A percentile compares a stretch with the other conserved stretches of the same genome.
phyloP scores from a whole-genome alignment of 2,888 invertebrate genomes.

The Thymelicus lineola region DNA sequence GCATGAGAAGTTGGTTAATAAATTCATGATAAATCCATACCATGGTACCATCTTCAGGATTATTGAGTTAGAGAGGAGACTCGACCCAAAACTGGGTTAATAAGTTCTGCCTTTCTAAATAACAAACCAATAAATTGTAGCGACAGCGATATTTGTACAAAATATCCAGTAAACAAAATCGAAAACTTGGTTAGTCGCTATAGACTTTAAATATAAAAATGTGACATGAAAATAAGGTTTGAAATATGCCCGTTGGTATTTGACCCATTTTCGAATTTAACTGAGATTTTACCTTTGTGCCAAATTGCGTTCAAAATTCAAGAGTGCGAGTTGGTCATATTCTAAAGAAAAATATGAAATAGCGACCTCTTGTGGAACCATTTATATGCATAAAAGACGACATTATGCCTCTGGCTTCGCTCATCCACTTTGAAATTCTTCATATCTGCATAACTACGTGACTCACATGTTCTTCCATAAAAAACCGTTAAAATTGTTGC shows the following conservation, averaged over 20 bases:
- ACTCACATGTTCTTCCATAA: background rate
- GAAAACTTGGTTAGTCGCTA: background rate
- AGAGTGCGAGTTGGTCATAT: constrained; percentile 9
- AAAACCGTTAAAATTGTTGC: background rate
- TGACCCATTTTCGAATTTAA: constrained; percentile 10
- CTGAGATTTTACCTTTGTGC: constrained; percentile 6
- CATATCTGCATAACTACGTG: constrained; percentile 10
- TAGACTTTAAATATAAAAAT: constrained; percentile 2
- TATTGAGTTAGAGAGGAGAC: no score
- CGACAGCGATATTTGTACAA: no score
- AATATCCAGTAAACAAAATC: background rate
- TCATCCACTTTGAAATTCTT: constrained; percentile 8
- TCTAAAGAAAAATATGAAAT: constrained; percentile 9
- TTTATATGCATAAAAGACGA: constrained; percentile 14
- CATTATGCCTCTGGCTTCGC: constrained; percentile 7
- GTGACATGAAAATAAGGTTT: background rate
- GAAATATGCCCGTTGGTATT: background rate
- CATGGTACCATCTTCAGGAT: no score
- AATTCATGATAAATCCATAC: no score
- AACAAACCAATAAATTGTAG: no score
- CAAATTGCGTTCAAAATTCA: constrained; percentile 11
- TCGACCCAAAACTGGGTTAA: no score
- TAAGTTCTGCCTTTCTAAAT: no score
- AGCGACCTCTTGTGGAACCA: background rate
- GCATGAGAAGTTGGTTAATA: no score